Percentiles rank a stretch among this genome's conserved stretches.
Evolutionary conservation across 2,113 vertebrate species (phyloP).

Genomic region (Grallaria varia): DNA sequence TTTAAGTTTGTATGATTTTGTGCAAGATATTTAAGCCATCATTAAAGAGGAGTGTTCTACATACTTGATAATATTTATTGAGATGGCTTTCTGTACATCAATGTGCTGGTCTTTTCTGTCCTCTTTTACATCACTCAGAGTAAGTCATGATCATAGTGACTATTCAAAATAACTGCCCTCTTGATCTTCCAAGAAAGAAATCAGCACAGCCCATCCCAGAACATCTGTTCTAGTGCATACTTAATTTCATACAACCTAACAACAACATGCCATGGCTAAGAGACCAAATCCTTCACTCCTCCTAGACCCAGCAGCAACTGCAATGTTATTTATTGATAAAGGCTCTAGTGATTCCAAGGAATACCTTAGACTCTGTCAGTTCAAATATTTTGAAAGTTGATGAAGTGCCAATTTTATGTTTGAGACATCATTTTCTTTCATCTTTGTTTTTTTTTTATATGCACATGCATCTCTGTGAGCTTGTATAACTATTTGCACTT

Average conservation of each 20-base stretch:
- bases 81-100: neutral
- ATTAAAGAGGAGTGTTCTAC: neutral
- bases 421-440: neutral
- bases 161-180: neutral
- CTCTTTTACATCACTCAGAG: neutral
- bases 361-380: neutral
- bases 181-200: neutral
- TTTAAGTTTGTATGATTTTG: neutral
- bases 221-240: neutral
- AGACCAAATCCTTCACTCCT: neutral
- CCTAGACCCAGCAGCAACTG: neutral
- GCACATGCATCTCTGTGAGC: neutral
- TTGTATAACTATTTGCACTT: neutral
- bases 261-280: neutral
- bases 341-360: neutral
- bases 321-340: neutral
- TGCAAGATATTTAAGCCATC: neutral
- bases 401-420: neutral
- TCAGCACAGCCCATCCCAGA: neutral
- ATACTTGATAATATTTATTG: neutral
- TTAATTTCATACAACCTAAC: neutral
- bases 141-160: neutral
- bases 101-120: neutral
- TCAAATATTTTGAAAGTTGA: neutral
- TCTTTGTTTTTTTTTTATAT: neutral